These are phyloP conservation scores for Styela clava DNA, from an alignment of 23 tunicate species.

Conservation along the genomic window DNA sequence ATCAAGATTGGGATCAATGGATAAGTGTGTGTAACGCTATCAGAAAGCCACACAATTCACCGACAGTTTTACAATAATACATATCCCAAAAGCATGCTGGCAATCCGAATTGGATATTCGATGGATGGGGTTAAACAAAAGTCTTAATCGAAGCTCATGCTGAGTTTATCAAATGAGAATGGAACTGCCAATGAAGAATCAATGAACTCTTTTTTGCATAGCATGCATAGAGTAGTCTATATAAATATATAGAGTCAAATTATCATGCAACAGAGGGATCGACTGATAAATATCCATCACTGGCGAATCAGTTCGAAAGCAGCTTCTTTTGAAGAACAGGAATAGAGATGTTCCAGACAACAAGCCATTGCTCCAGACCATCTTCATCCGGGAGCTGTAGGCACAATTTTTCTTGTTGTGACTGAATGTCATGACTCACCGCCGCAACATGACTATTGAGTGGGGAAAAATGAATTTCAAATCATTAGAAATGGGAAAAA, in stretches of 20 bases:
- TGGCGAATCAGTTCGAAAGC: background rate
- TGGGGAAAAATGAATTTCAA: no score
- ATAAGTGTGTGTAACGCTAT: background rate
- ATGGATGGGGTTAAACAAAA: background rate
- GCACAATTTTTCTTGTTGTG: background rate
- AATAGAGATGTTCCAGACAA: background rate
- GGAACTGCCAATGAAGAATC: background rate
- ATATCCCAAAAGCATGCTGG: background rate
- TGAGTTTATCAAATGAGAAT: background rate
- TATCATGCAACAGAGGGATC: background rate
- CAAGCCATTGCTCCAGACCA: background rate
- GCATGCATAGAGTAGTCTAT: background rate
- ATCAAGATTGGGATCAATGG: background rate
- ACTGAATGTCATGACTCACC: conserved; percentile 22
- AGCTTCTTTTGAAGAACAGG: background rate
- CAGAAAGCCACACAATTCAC: background rate
- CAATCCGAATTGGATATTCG: background rate
- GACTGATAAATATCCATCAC: background rate
- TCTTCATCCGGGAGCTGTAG: background rate
- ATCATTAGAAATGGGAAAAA: background rate
- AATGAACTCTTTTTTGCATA: background rate
- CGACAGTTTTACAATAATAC: background rate
- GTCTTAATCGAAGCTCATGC: background rate
- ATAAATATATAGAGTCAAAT: background rate
- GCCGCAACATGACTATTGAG: conserved; percentile 37